A percentile compares a stretch with the other conserved stretches of the same genome.
Conservation (phyloP, 2,113 vertebrate species). For the Chaetodon auriga region DNA sequence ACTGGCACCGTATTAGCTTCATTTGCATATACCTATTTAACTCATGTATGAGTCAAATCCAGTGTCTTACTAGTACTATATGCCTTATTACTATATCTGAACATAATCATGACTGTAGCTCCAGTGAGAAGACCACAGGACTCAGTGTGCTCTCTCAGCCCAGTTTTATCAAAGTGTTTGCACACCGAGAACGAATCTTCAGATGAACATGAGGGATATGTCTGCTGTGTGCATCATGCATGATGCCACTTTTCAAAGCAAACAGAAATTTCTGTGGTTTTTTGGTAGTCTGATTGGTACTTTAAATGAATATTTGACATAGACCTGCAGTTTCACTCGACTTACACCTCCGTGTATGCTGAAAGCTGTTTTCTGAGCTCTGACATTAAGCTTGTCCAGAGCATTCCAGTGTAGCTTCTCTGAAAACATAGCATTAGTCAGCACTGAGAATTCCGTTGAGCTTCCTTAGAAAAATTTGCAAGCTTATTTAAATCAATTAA, state of each 20-base stretch:
- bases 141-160: neutral
- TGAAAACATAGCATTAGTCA: too few species aligned
- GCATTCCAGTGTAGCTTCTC: too few species aligned
- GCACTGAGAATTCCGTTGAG: too few species aligned
- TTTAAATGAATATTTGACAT: constrained; percentile 13
- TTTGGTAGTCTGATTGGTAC: neutral
- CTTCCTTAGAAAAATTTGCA: too few species aligned
- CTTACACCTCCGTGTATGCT: too few species aligned
- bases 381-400: too few species aligned
- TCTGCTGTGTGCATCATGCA: neutral
- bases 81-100: neutral
- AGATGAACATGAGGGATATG: too few species aligned
- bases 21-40: neutral
- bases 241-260: constrained; percentile 22
- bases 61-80: neutral
- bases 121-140: neutral
- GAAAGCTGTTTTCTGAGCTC: too few species aligned
- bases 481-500: neutral
- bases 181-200: too few species aligned
- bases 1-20: neutral
- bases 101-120: neutral
- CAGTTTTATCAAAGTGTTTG: constrained; percentile 15
- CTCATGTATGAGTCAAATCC: neutral
- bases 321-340: neutral
- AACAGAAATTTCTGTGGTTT: neutral